phyloP scores from a whole-genome alignment of 2,888 invertebrate species.

The Oegoconia quadripuncta region DNA sequence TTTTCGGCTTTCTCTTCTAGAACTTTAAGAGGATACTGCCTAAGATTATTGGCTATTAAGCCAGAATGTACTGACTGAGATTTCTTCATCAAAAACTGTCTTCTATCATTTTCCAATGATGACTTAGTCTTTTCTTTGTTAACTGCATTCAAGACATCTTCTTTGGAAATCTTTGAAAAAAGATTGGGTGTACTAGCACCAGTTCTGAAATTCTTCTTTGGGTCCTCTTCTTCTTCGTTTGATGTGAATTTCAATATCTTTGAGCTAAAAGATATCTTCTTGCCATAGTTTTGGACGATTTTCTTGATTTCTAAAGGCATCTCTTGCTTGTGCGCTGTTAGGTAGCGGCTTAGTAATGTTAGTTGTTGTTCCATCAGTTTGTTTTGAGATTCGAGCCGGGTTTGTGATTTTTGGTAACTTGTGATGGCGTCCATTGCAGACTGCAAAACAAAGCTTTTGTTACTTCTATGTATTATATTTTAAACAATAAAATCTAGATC shows the following conservation, averaged over 20 bases:
- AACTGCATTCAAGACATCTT: slow-evolving; percentile 40
- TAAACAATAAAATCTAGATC: too few species aligned
- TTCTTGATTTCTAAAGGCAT: slow-evolving; percentile 86
- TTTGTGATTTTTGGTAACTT: slow-evolving; percentile 80
- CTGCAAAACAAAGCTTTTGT: slow-evolving; percentile 68
- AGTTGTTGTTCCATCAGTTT: slow-evolving; percentile 87
- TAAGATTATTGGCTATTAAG: slow-evolving; percentile 43
- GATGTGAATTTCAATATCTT: slow-evolving; percentile 60
- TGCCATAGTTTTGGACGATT: slow-evolving; percentile 82
- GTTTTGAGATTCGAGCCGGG: slow-evolving; percentile 84
- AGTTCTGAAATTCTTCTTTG: slow-evolving; percentile 51
- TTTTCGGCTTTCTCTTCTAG: slow-evolving; percentile 74
- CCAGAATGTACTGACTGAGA: slow-evolving; percentile 70
- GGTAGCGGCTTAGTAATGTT: slow-evolving; percentile 83
- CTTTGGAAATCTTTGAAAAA: slow-evolving; percentile 56
- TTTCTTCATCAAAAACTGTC: slow-evolving; percentile 60
- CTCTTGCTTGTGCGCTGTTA: slow-evolving; percentile 84
- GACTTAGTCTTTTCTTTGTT: slow-evolving; percentile 29
- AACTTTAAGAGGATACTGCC: slow-evolving; percentile 64
- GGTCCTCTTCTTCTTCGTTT: slow-evolving; percentile 53
- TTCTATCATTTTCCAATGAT: slow-evolving; percentile 47
- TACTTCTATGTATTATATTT: not conserved
- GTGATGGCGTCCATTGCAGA: slow-evolving; percentile 82
- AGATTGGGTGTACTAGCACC: slow-evolving; percentile 65
- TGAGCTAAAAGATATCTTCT: slow-evolving; percentile 61